Evolutionary conservation across 2,888 invertebrate species (phyloP).

Genomic region (Chirona hameri): DNA sequence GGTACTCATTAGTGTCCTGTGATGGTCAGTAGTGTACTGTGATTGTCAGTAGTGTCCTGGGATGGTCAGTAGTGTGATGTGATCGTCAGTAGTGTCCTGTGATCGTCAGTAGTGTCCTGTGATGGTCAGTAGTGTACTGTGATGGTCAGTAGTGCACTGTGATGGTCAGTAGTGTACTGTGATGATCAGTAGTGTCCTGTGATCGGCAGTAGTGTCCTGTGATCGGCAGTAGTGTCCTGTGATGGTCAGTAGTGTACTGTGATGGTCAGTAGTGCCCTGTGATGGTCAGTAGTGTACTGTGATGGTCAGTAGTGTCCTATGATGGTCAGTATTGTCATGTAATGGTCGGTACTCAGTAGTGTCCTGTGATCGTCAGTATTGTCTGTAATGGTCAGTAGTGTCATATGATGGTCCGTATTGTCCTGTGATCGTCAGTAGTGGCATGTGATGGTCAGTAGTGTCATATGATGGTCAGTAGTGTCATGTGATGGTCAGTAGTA

Average conservation of each 20-base stretch:
- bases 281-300: background rate
- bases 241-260: background rate
- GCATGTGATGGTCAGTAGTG: background rate
- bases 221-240: constrained; percentile 8
- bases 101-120: background rate
- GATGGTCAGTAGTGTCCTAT: constrained; percentile 12
- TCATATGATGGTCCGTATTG: background rate
- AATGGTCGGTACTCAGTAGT: too few species aligned
- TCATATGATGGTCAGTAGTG: constrained; percentile 23
- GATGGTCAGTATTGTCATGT: background rate
- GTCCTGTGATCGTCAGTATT: background rate
- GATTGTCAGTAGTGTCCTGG: constrained; percentile 8
- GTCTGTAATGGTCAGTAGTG: constrained; percentile 22
- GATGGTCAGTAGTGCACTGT: background rate
- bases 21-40: background rate
- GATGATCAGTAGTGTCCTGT: background rate
- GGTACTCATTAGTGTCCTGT: constrained; percentile 8
- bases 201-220: constrained; percentile 26
- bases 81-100: constrained; percentile 11
- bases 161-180: constrained; percentile 13
- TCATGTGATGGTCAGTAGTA: background rate
- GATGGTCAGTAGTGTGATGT: background rate
- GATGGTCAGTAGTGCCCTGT: constrained; percentile 12
- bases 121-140: constrained; percentile 13
- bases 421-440: constrained; percentile 13